These are phyloP conservation scores for Dicrostonyx torquatus DNA, from an alignment of 2,797 vertebrate species.

Conservation along the genomic window DNA sequence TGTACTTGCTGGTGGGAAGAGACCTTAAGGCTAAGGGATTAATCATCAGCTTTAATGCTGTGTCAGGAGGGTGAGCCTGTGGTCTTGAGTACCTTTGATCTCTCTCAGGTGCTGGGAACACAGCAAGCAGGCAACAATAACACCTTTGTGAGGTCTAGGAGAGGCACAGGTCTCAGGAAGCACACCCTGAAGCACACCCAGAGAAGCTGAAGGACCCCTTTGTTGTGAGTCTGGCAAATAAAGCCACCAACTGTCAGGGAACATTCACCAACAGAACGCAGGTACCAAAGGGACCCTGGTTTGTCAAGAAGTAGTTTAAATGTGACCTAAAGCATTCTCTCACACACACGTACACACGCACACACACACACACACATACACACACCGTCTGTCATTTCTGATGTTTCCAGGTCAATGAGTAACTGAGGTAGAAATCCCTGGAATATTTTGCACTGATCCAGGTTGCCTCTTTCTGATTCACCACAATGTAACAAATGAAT, in stretches of 20 bases:
- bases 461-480: conserved; percentile 39
- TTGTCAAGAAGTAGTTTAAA: conserved; percentile 81
- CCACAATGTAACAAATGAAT: neutral
- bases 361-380: too few species aligned
- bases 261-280: conserved; percentile 85
- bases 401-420: conserved; percentile 48
- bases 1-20: conserved; percentile 79
- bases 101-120: conserved; percentile 84
- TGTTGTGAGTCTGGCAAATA: conserved; percentile 88
- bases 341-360: too few species aligned
- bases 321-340: conserved; percentile 73
- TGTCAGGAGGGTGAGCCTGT: conserved; percentile 86
- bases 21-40: conserved; percentile 86
- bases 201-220: conserved; percentile 86
- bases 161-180: conserved; percentile 79
- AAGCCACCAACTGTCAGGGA: conserved; percentile 86
- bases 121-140: conserved; percentile 85
- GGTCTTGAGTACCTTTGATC: conserved; percentile 86
- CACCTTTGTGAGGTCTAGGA: conserved; percentile 88
- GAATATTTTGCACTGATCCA: conserved; percentile 48
- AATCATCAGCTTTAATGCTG: conserved; percentile 88
- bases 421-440: conserved; percentile 47
- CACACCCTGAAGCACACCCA: conserved; percentile 82
- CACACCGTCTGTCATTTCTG: conserved; percentile 30
- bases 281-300: conserved; percentile 79